Percentiles rank a stretch among this genome's conserved stretches.
Evolutionary conservation across 2,113 vertebrate genomes (phyloP).

Genomic region (Stercorarius parasiticus): DNA sequence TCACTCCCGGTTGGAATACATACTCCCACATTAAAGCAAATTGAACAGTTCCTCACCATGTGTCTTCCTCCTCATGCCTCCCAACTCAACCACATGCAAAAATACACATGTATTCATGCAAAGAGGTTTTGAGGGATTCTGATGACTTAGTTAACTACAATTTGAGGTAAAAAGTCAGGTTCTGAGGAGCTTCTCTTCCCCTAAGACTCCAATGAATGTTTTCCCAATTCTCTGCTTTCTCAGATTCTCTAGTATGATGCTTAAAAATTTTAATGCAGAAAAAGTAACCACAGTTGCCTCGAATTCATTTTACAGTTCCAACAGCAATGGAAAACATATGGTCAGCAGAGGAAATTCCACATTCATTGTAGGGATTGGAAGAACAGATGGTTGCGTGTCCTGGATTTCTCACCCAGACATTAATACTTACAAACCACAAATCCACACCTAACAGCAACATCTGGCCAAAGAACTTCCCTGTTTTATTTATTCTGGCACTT

Average conservation of each 20-base stretch:
- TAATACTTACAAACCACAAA: background rate
- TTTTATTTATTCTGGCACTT: background rate
- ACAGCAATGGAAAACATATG: background rate
- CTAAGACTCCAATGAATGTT: background rate
- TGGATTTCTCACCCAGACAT: slow-evolving; percentile 1
- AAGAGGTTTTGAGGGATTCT: background rate
- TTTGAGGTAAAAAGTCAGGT: background rate
- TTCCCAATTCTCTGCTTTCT: background rate
- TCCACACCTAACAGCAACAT: background rate
- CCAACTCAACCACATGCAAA: background rate
- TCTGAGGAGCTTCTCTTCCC: background rate
- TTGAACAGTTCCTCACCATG: background rate
- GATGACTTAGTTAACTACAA: background rate
- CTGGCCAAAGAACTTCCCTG: background rate
- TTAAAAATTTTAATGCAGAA: background rate
- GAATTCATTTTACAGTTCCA: background rate
- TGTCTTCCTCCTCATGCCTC: background rate
- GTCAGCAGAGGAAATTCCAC: background rate
- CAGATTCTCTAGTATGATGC: background rate
- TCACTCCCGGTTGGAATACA: background rate
- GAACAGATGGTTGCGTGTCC: background rate
- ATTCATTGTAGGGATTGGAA: background rate
- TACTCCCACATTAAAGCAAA: background rate
- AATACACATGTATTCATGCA: background rate
- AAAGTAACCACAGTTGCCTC: background rate